A percentile compares a stretch with the other conserved stretches of the same genome.
Conservation (phyloP, 2,888 invertebrate genomes). For the Blera fallax region DNA sequence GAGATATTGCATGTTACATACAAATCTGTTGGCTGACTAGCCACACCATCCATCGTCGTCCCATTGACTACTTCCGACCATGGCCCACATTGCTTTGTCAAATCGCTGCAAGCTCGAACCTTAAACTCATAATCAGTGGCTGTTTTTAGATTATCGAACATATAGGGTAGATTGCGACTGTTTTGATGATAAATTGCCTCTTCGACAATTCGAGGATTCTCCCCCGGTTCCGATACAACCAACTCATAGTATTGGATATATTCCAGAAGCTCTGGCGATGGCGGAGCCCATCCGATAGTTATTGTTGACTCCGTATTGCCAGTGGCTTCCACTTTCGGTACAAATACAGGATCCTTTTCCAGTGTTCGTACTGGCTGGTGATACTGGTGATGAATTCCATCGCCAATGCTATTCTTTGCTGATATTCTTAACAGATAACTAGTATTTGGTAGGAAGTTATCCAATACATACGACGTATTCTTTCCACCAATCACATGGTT, state of each 20-base stretch:
- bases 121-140: constrained; percentile 91
- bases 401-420: constrained; percentile 87
- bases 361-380: constrained; percentile 85
- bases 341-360: constrained; percentile 88
- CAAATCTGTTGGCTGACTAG: constrained; percentile 88
- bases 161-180: constrained; percentile 86
- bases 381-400: constrained; percentile 83
- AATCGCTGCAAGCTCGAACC: constrained; percentile 91
- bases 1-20: constrained; percentile 85
- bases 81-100: constrained; percentile 88
- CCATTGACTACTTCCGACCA: constrained; percentile 91
- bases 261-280: constrained; percentile 85
- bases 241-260: constrained; percentile 90
- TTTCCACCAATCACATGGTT: constrained; percentile 85
- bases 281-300: constrained; percentile 90
- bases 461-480: constrained; percentile 87
- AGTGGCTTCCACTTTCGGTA: constrained; percentile 90
- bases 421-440: constrained; percentile 86
- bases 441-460: constrained; percentile 85
- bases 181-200: constrained; percentile 87
- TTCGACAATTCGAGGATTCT: constrained; percentile 82
- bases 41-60: constrained; percentile 91
- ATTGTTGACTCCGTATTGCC: constrained; percentile 87
- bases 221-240: constrained; percentile 84
- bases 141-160: constrained; percentile 89